These are phyloP conservation scores for Strigamia maritima DNA, from an alignment of 2,888 invertebrate species.

Conservation along the genomic window DNA sequence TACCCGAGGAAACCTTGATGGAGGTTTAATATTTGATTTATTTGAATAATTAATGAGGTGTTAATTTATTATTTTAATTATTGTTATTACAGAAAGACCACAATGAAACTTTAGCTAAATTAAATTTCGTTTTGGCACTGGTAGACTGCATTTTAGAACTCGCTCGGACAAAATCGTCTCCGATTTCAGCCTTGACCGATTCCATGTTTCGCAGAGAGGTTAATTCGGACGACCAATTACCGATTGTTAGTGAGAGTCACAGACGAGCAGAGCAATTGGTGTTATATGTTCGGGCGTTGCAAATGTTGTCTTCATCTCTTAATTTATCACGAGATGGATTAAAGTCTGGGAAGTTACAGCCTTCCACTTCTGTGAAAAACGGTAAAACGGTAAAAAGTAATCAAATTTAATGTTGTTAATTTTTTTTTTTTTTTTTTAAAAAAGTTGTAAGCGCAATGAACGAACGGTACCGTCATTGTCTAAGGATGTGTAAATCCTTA, in stretches of 20 bases:
- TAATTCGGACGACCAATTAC: conserved; percentile 40
- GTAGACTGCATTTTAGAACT: conserved; percentile 88
- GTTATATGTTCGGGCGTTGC: conserved; percentile 82
- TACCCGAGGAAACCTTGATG: conserved; percentile 91
- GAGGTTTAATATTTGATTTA: conserved; percentile 60
- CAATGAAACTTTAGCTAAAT: conserved; percentile 92
- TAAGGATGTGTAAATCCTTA: conserved; percentile 81
- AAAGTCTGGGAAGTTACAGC: conserved; percentile 76
- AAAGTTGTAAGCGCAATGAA: conserved; percentile 86
- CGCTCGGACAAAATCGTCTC: conserved; percentile 49
- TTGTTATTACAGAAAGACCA: conserved; percentile 72
- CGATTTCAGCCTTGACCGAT: conserved; percentile 44
- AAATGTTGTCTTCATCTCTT: conserved; percentile 91
- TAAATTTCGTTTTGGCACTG: conserved; percentile 92
- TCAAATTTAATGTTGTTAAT: background rate
- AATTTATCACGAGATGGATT: conserved; percentile 83
- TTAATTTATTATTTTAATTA: conserved; percentile 1
- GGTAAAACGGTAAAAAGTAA: conserved; percentile 58
- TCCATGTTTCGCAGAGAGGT: conserved; percentile 44
- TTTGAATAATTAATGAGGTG: background rate
- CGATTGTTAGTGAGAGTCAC: conserved; percentile 36
- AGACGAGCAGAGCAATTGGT: conserved; percentile 73
- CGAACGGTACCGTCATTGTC: conserved; percentile 82
- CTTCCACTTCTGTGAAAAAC: conserved; percentile 84
- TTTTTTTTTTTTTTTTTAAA: conserved; percentile 31